These are phyloP conservation scores for Andrena flavipes DNA, from an alignment of 2,888 invertebrate genomes.

Conservation along the genomic window DNA sequence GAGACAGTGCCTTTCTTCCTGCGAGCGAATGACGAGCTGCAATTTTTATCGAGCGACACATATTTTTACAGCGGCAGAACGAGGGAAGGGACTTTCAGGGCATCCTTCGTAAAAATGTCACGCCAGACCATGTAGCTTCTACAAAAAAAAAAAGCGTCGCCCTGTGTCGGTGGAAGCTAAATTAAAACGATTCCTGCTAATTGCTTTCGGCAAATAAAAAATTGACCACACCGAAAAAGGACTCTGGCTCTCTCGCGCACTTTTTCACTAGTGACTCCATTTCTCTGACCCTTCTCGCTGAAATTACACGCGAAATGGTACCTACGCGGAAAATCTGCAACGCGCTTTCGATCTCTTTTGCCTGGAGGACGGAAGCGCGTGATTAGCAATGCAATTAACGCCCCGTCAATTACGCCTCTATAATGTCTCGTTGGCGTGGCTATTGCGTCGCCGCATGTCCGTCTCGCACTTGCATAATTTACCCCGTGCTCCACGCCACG, in stretches of 20 bases:
- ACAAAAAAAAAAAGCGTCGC: not conserved
- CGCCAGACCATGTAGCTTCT: not conserved
- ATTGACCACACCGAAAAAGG: not conserved
- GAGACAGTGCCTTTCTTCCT: not conserved
- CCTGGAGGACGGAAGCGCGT: constrained; percentile 9
- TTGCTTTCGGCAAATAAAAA: not conserved
- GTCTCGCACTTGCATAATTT: constrained; percentile 24
- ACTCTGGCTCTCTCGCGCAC: not conserved
- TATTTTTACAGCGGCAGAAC: constrained; percentile 7
- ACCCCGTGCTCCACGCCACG: not conserved
- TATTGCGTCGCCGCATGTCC: constrained; percentile 15
- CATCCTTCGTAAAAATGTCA: constrained; percentile 3
- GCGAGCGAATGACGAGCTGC: not conserved
- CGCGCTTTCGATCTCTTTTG: constrained; percentile 15
- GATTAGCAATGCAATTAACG: constrained; percentile 46
- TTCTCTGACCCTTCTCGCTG: not conserved
- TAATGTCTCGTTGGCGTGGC: constrained; percentile 26
- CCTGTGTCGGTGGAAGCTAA: not conserved
- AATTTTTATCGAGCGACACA: constrained; percentile 29
- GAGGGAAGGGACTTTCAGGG: constrained; percentile 7
- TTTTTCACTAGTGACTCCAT: no score
- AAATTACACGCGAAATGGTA: not conserved
- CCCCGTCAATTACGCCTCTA: constrained; percentile 30
- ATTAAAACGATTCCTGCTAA: not conserved
- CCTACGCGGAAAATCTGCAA: not conserved